Percentiles rank a stretch among this genome's conserved stretches.
These are phyloP conservation scores for Diogma glabrata DNA, from an alignment of 2,888 invertebrate genomes.

Conservation along the genomic window DNA sequence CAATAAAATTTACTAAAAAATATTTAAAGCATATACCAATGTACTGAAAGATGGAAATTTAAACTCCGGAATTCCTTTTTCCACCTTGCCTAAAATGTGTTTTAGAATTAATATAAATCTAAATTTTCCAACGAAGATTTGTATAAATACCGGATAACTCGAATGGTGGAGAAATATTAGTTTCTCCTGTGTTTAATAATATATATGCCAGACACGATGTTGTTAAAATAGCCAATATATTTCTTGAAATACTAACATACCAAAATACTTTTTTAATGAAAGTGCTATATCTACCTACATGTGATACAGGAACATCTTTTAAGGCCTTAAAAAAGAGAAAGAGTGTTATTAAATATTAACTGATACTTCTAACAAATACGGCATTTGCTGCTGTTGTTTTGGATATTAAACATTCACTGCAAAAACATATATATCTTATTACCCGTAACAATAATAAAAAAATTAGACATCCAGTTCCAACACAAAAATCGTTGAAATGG, in stretches of 20 bases:
- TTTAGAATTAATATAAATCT: no score
- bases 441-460: constrained; percentile 56
- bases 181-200: constrained; percentile 29
- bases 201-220: constrained; percentile 48
- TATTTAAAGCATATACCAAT: constrained; percentile 41
- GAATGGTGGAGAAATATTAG: no score
- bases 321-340: no score
- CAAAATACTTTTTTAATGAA: constrained; percentile 47
- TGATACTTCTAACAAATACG: no score
- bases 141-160: constrained; percentile 51
- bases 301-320: constrained; percentile 27
- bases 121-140: no score
- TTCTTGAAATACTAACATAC: constrained; percentile 65
- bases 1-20: no score
- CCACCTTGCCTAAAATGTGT: no score
- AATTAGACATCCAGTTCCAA: constrained; percentile 54
- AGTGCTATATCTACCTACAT: constrained; percentile 23
- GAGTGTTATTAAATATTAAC: no score
- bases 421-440: no score
- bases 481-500: constrained; percentile 52
- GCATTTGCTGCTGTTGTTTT: no score
- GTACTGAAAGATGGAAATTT: constrained; percentile 56
- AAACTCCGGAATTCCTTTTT: constrained; percentile 56
- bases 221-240: constrained; percentile 61
- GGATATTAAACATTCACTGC: no score